Evolutionary conservation across 2,888 invertebrate genomes (phyloP).

Genomic region (Trichogramma dendrolimi): DNA sequence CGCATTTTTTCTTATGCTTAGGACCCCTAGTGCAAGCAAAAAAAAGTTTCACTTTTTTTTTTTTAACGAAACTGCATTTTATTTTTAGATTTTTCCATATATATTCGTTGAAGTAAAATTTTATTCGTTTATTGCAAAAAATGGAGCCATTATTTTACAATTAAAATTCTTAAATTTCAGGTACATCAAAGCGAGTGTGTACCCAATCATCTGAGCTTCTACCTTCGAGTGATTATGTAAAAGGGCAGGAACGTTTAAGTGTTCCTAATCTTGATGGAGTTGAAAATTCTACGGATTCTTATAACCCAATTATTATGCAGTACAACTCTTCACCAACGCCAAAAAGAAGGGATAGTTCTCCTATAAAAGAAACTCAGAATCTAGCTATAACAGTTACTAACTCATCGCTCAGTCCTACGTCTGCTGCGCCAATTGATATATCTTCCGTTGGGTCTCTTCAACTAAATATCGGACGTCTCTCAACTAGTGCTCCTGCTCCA

Average conservation of each 20-base stretch:
- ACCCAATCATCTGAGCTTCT: constrained; percentile 39
- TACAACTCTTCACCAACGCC: constrained; percentile 46
- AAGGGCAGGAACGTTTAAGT: constrained; percentile 22
- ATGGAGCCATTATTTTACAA: background rate
- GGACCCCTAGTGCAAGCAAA: too few relatives aligned
- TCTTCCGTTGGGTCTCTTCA: constrained; percentile 15
- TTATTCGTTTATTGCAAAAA: background rate
- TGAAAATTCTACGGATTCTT: constrained; percentile 41
- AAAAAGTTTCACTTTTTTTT: too few relatives aligned
- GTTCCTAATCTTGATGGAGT: constrained; percentile 30
- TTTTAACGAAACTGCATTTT: too few relatives aligned
- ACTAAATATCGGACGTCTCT: constrained; percentile 45
- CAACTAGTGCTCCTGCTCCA: constrained; percentile 47
- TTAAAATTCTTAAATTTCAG: constrained; percentile 15
- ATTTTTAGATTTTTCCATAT: too few relatives aligned
- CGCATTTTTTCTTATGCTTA: too few relatives aligned
- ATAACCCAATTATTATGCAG: constrained; percentile 47
- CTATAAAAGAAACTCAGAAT: constrained; percentile 20
- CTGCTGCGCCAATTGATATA: constrained; percentile 29
- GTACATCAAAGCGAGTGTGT: constrained; percentile 47
- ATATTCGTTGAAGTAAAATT: background rate
- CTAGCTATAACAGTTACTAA: constrained; percentile 18
- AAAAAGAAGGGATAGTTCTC: constrained; percentile 39
- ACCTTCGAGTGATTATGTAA: constrained; percentile 35
- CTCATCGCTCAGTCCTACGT: background rate